Percentiles rank a stretch among this genome's conserved stretches.
Evolutionary conservation across 2,888 invertebrate species (phyloP).

Genomic region (Psylliodes chrysocephalus): DNA sequence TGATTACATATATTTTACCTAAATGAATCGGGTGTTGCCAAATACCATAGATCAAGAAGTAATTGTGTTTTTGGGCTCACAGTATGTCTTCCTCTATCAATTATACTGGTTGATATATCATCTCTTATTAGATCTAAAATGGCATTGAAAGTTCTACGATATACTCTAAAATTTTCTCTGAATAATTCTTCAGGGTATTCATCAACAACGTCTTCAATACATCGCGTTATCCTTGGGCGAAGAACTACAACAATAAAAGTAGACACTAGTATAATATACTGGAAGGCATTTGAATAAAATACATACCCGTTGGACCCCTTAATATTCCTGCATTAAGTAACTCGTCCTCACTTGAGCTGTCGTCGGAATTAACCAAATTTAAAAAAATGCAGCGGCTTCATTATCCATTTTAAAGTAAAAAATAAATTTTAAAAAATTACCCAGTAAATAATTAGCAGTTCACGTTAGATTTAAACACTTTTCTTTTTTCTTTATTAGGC

Average conservation of each 20-base stretch:
- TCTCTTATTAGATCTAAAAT: conserved; percentile 6
- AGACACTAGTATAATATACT: neutral
- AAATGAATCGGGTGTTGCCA: conserved; percentile 16
- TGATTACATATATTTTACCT: conserved; percentile 17
- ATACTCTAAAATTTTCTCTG: conserved; percentile 8
- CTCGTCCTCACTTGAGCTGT: too few relatives aligned
- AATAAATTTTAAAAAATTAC: too few relatives aligned
- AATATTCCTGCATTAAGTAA: too few relatives aligned
- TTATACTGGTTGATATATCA: neutral
- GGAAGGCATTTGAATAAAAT: too few relatives aligned
- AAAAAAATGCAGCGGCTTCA: too few relatives aligned
- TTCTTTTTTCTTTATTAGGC: too few relatives aligned
- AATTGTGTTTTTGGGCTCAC: neutral
- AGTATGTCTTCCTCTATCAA: neutral
- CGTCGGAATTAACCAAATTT: too few relatives aligned
- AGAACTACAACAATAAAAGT: conserved; percentile 1
- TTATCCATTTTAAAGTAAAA: too few relatives aligned
- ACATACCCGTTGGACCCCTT: too few relatives aligned
- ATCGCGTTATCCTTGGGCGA: neutral
- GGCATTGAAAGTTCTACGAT: conserved; percentile 8
- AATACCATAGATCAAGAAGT: conserved; percentile 10
- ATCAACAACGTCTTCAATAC: too few relatives aligned
- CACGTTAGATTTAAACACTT: too few relatives aligned
- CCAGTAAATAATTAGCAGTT: too few relatives aligned
- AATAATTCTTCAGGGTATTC: neutral